These are phyloP conservation scores for Pyrochroa serraticornis DNA, from an alignment of 2,888 invertebrate genomes.

Conservation along the genomic window DNA sequence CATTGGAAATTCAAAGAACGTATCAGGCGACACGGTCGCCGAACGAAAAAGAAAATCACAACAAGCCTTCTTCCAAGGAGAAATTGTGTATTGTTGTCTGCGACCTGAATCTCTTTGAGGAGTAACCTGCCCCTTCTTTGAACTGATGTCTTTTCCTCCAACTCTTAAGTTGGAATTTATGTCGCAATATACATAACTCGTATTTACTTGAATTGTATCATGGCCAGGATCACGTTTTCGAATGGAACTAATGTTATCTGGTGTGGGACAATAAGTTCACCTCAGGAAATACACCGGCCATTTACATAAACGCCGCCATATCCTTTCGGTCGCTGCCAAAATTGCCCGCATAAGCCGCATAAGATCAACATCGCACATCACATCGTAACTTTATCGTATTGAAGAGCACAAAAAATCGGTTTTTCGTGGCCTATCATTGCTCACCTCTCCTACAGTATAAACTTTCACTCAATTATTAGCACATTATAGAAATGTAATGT, in stretches of 20 bases:
- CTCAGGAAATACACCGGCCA: no score
- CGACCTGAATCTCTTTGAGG: conserved; percentile 49
- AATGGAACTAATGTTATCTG: conserved; percentile 14
- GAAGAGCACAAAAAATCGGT: no score
- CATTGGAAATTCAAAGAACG: conserved; percentile 46
- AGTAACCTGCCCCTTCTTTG: conserved; percentile 33
- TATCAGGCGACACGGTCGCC: conserved; percentile 42
- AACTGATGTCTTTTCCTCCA: conserved; percentile 43
- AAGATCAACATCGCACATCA: no score
- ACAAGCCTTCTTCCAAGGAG: conserved; percentile 40
- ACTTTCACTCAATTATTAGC: no score
- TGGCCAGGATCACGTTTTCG: conserved; percentile 9
- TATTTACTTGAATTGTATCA: conserved; percentile 46
- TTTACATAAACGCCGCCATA: no score
- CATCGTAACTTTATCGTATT: no score
- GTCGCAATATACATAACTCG: conserved; percentile 52
- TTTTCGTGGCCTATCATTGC: no score
- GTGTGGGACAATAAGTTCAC: background rate
- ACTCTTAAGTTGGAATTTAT: conserved; percentile 48
- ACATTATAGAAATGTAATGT: no score
- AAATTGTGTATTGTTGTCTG: conserved; percentile 52
- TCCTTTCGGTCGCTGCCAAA: no score
- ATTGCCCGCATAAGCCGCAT: no score
- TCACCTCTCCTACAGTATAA: no score
- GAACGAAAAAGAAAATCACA: conserved; percentile 45